Evolutionary conservation across 2,797 vertebrate genomes (phyloP), one percentile per base, ranked within the genome.

Genomic region (Pteropus rufus): DNA sequence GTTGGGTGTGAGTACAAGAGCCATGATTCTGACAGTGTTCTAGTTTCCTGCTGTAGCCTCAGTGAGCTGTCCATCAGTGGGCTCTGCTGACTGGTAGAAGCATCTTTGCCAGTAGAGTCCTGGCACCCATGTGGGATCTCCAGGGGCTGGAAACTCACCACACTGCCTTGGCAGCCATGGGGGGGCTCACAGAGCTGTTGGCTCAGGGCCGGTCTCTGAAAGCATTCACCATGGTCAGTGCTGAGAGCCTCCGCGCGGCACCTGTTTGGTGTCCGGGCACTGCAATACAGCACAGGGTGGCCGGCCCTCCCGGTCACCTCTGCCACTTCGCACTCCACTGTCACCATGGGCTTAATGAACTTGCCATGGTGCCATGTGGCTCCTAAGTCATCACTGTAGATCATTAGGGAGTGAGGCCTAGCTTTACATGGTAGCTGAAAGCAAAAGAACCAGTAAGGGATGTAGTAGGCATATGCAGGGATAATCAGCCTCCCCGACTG

Each of bases 1-100:
- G 99, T 99, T 3, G 99, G 99, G 85, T 99, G 99, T 39, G 99
- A 99, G 97, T 99, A 99, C 9, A 99, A 98, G 11, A 99, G 98
- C 99, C 99, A 99, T 0, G 98, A 98, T 24, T 98, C 94, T 52
- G 92, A 79, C 0, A 9, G 9, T 4, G 0, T 11, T 52, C n/a
- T 19, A 73, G 46, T 46, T 54, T 94, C 88, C 24, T 41, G 77
- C 85, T 84, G 36, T 49, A 29, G 84, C 29, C 69, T 41, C 26
- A 29, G 39, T 24, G 88, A 86, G 36, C 54, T 81, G 12, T 44
- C 80, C 58, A 34, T 77, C 64, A 54, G 80, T 80, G 44, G 46
- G 7, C 2, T 82, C 60, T 24, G 60, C 44, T 77, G 86, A 84
- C 39, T 5, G 10, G 19, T 7, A 54, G 52, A 2, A 84, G 54